Evolutionary conservation across 2,113 vertebrate genomes (phyloP).

Genomic region (Rhombomys opimus): DNA sequence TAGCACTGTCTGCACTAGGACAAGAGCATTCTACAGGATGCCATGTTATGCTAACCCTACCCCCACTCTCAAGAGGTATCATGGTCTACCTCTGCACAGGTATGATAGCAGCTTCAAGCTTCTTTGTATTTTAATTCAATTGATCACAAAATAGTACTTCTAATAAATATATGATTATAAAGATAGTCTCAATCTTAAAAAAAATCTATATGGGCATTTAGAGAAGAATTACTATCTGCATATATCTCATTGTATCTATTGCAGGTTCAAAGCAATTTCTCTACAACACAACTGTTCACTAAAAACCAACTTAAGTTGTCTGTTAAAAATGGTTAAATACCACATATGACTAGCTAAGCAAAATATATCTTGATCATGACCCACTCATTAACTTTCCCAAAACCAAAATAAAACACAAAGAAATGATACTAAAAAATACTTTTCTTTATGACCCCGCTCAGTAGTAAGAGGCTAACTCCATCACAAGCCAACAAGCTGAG

Average conservation of each 20-base stretch:
- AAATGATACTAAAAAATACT: background rate
- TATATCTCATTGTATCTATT: background rate
- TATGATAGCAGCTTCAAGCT: background rate
- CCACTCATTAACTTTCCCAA: constrained; percentile 15
- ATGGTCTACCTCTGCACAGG: background rate
- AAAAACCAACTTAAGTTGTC: background rate
- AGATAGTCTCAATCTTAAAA: background rate
- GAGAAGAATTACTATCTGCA: background rate
- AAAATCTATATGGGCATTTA: background rate
- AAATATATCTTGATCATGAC: background rate
- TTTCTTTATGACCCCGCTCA: constrained; percentile 2
- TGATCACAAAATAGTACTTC: constrained; percentile 28
- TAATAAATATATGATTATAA: background rate
- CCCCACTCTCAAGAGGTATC: background rate
- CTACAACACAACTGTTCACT: background rate
- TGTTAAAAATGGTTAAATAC: constrained; percentile 38
- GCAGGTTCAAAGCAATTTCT: constrained; percentile 46
- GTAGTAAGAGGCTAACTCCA: background rate
- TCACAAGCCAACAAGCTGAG: background rate
- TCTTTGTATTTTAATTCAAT: constrained; percentile 15
- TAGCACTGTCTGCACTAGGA: background rate
- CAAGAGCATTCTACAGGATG: background rate
- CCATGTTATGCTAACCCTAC: background rate
- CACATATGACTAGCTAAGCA: background rate
- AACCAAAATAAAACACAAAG: background rate